Evolutionary conservation across 1,140 invertebrate genomes (phyloP), one percentile per base, ranked within the genome.

Genomic region (Meteorus sp.): DNA sequence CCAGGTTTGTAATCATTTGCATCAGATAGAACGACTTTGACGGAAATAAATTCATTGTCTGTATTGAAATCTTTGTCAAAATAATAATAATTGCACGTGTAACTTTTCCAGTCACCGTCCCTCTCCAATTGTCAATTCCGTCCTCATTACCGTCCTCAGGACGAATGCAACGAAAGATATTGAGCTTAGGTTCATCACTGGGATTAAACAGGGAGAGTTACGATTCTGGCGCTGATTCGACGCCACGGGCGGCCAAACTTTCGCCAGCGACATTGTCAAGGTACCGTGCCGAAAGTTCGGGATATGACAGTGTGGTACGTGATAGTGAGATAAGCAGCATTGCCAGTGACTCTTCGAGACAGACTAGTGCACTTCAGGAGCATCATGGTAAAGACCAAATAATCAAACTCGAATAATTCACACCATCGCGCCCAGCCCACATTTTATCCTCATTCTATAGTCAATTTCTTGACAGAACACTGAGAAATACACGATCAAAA

Each of bases 291-390:
- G 90, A 92, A 72, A 94, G 92, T 69, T 86, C 84, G 23, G 93
- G 93, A 1, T 95, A 95, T 71, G 93, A 95, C 67, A 94, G 90
- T 68, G 89, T 95, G 55, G 87, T 92, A 1, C 78, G 92, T 61
- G 92, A 95, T 66, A 92, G 90, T 52, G 89, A 92, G 66, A 89
- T 89, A 39, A 91, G 89, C n/a, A 91, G 89, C 60, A 86, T 92
- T 60, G 89, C 89, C 39, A 91, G 89, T 6, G 89, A 89, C 61
- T 88, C 85, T 43, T 87, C 87, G 47, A 73, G 88, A 66, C 81
- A 87, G 65, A 83, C 88, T 27, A 84, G 85, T 56, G 80, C 85
- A 35, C 82, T 88, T 37, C 80, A 88, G 71, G 81, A 85, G 56
- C 81, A 84, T 64, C 77, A 79, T 72, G 75, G 78, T 80, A 72